Evolutionary conservation across 30 jellyfish, hydroid and myxozoan genomes (phyloP).

Genomic region (Cassiopea andromeda): DNA sequence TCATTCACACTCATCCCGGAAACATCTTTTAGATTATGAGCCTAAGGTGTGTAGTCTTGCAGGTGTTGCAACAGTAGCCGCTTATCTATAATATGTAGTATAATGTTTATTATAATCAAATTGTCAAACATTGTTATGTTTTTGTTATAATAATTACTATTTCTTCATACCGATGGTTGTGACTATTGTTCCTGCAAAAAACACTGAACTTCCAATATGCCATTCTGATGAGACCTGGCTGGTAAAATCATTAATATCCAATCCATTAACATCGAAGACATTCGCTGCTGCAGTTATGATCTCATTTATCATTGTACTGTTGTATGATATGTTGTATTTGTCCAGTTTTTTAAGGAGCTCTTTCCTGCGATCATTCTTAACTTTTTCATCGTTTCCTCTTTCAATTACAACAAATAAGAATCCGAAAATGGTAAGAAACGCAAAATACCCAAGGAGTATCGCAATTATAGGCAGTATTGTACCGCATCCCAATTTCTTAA

Average conservation of each 20-base stretch:
- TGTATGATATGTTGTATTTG: slow-evolving; percentile 52
- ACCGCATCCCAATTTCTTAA: slow-evolving; percentile 26
- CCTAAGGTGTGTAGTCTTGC: no score
- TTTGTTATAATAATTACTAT: no score
- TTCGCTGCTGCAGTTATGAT: slow-evolving; percentile 55
- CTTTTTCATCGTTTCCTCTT: slow-evolving; percentile 25
- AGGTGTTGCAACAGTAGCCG: no score
- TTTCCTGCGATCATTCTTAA: slow-evolving; percentile 20
- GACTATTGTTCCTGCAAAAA: slow-evolving; percentile 71
- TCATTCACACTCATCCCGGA: no score
- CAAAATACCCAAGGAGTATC: slow-evolving; percentile 48
- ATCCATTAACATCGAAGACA: slow-evolving; percentile 60
- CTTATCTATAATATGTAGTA: no score
- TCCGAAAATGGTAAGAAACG: slow-evolving; percentile 51
- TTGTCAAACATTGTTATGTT: no score
- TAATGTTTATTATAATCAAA: no score
- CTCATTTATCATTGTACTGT: slow-evolving; percentile 57
- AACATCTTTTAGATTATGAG: no score
- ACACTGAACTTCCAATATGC: slow-evolving; percentile 68
- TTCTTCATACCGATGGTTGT: slow-evolving; percentile 71
- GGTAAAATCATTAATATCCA: slow-evolving; percentile 24
- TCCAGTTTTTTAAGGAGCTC: slow-evolving; percentile 33
- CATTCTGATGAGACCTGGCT: slow-evolving; percentile 47
- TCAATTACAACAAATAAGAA: slow-evolving; percentile 45
- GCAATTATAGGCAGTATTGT: slow-evolving; percentile 11